Conservation (phyloP, 2,113 vertebrate species). For the Pelecanus crispus region DNA sequence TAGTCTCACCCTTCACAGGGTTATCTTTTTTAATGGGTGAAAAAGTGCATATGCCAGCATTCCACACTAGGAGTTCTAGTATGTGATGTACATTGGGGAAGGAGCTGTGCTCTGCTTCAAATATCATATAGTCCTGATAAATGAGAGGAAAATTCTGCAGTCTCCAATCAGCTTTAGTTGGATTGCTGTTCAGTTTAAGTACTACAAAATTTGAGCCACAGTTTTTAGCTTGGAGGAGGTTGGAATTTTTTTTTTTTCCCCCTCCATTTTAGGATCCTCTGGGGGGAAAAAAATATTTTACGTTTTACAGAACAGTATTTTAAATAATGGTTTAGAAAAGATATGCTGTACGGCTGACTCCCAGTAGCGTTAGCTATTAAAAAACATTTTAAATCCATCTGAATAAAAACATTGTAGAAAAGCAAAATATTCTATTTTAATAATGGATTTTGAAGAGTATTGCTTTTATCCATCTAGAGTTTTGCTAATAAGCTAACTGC, state of each 20-base stretch:
- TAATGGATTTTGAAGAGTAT: slow-evolving; percentile 25
- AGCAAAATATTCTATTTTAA: slow-evolving; percentile 36
- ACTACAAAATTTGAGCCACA: not conserved
- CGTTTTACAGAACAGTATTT: slow-evolving; percentile 25
- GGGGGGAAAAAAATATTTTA: not conserved
- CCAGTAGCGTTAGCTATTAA: slow-evolving; percentile 26
- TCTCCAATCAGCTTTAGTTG: not conserved
- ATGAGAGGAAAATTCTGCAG: slow-evolving; percentile 2
- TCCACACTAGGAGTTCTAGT: not conserved
- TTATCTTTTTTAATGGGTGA: slow-evolving; percentile 43
- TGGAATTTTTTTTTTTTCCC: not conserved
- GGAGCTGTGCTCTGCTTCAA: not conserved
- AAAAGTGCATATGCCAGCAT: slow-evolving; percentile 61
- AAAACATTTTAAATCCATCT: slow-evolving; percentile 28
- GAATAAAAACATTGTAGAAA: slow-evolving; percentile 8
- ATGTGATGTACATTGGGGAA: not conserved
- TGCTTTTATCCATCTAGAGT: slow-evolving; percentile 34
- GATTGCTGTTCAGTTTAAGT: not conserved
- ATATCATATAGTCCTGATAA: not conserved
- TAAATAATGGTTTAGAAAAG: slow-evolving; percentile 52
- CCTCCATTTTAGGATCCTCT: not conserved
- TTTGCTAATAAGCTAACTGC: slow-evolving; percentile 33
- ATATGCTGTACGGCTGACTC: slow-evolving; percentile 10
- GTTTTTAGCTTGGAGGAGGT: slow-evolving; percentile 22
- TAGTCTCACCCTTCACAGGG: slow-evolving; percentile 7